Percentiles rank a stretch among this genome's conserved stretches.
Conservation (phyloP, 1,140 invertebrate genomes). For the Glossosoma conforme region DNA sequence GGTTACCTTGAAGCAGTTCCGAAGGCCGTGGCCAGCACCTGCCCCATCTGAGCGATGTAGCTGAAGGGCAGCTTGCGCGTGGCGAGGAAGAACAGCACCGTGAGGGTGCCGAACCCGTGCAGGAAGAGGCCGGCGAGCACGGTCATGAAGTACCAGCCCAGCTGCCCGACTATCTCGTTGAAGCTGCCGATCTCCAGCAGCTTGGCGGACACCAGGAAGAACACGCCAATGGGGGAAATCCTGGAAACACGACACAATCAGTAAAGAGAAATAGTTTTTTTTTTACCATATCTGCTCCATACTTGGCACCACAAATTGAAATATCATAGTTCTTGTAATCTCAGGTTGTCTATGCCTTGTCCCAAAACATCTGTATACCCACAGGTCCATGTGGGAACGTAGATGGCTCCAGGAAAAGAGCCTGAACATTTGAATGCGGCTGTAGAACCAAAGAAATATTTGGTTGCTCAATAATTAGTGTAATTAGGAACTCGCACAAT, state of each 20-base stretch:
- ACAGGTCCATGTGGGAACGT: too few species aligned
- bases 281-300: too few species aligned
- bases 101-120: conserved; percentile 85
- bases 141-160: conserved; percentile 89
- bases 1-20: conserved; percentile 91
- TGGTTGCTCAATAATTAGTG: too few species aligned
- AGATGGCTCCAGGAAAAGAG: too few species aligned
- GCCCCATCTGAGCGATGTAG: conserved; percentile 77
- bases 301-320: too few species aligned
- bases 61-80: conserved; percentile 75
- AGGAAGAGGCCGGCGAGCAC: conserved; percentile 84
- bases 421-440: too few species aligned
- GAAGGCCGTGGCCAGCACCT: conserved; percentile 86
- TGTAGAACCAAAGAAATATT: too few species aligned
- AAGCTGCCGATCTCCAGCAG: conserved; percentile 85
- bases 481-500: too few species aligned
- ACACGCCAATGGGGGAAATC: conserved; percentile 88
- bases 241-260: conserved; percentile 48
- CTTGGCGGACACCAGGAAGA: conserved; percentile 85
- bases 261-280: too few species aligned
- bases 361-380: too few species aligned
- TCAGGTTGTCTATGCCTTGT: too few species aligned
- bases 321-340: too few species aligned
- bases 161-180: conserved; percentile 70
- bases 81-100: conserved; percentile 73